phyloP scores from a whole-genome alignment of 2,888 invertebrate species.

The Bembecia ichneumoniformis region DNA sequence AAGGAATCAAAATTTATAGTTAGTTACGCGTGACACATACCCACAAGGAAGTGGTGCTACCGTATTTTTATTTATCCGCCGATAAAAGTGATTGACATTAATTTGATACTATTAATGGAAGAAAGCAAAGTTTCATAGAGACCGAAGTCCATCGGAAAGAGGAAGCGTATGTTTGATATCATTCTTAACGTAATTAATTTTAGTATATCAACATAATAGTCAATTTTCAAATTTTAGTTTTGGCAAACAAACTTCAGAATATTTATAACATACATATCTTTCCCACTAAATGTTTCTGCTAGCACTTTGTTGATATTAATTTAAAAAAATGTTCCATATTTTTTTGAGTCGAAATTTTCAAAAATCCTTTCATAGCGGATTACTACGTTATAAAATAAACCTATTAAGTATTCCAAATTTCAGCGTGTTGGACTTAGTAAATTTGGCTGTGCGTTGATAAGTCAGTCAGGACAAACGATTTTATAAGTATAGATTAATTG shows the following conservation, averaged over 20 bases:
- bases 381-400: too few relatives aligned
- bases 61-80: constrained; percentile 58
- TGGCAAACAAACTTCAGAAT: neutral
- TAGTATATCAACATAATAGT: too few relatives aligned
- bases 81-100: constrained; percentile 64
- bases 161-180: constrained; percentile 12
- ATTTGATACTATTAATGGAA: constrained; percentile 37
- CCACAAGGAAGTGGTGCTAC: constrained; percentile 37
- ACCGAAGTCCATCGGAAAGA: constrained; percentile 8
- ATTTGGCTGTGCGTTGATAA: too few relatives aligned
- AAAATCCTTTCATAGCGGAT: too few relatives aligned
- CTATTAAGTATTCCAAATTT: too few relatives aligned
- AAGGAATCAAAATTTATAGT: constrained; percentile 47
- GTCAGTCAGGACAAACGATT: too few relatives aligned
- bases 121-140: constrained; percentile 14
- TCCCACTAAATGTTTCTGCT: neutral
- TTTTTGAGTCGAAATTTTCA: too few relatives aligned
- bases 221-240: too few relatives aligned
- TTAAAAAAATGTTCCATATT: neutral
- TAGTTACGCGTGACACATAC: constrained; percentile 25
- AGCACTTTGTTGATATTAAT: neutral
- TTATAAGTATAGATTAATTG: too few relatives aligned
- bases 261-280: neutral
- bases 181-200: neutral
- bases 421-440: too few relatives aligned